phyloP scores from a whole-genome alignment of 2,113 vertebrate species.

The Oncorhynchus keta region DNA sequence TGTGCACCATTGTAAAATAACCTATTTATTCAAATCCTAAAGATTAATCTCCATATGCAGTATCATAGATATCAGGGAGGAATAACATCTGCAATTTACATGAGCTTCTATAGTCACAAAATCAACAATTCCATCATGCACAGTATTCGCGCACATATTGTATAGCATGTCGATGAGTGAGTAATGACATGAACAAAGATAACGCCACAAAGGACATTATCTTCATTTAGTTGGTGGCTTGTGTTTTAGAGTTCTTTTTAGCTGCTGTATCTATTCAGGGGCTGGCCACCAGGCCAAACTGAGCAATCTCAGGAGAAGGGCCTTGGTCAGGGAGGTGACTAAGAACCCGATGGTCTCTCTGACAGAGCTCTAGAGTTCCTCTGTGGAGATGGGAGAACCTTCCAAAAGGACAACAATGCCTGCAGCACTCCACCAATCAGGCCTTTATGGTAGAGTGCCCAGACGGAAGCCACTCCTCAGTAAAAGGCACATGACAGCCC shows the following conservation, averaged over 20 bases:
- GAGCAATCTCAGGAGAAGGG: too few relatives aligned
- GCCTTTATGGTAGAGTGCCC: too few relatives aligned
- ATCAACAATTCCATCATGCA: slow-evolving; percentile 21
- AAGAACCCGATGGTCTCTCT: too few relatives aligned
- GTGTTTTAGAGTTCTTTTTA: not conserved
- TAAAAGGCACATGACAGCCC: too few relatives aligned
- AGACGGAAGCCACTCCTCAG: too few relatives aligned
- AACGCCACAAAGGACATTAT: not conserved
- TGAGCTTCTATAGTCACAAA: slow-evolving; percentile 8
- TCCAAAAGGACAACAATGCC: too few relatives aligned
- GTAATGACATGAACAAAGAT: not conserved
- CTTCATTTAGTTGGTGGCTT: not conserved
- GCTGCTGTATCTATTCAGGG: not conserved
- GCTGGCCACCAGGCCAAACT: too few relatives aligned
- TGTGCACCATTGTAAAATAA: not conserved
- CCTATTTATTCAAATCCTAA: not conserved
- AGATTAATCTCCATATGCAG: slow-evolving; percentile 18
- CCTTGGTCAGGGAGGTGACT: too few relatives aligned
- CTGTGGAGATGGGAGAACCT: too few relatives aligned
- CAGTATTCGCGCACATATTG: not conserved
- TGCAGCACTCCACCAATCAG: too few relatives aligned
- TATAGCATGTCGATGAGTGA: not conserved
- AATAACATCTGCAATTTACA: slow-evolving; percentile 1
- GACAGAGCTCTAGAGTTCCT: too few relatives aligned
- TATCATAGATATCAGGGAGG: not conserved